These are phyloP conservation scores for Scaptomyza montana DNA, from an alignment of 1,140 invertebrate genomes.

Conservation along the genomic window DNA sequence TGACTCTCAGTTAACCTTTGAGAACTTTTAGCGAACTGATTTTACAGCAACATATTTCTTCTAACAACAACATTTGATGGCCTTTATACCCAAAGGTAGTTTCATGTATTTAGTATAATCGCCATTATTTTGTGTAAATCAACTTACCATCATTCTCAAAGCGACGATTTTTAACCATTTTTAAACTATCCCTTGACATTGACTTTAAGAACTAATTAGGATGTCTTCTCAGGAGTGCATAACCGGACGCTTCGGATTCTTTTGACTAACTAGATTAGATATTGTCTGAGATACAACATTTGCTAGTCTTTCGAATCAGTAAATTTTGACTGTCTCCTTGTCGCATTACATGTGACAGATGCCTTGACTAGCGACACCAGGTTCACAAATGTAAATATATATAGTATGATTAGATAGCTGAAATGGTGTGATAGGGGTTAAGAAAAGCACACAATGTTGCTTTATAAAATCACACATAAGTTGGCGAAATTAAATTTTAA, in stretches of 20 bases:
- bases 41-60: not conserved
- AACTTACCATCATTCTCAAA: constrained; percentile 64
- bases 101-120: no score
- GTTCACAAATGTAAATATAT: constrained; percentile 15
- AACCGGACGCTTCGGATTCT: constrained; percentile 9
- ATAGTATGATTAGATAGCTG: constrained; percentile 23
- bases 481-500: not conserved
- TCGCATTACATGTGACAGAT: constrained; percentile 1
- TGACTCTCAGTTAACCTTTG: constrained; percentile 16
- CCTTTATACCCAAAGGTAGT: no score
- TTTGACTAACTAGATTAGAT: constrained; percentile 15
- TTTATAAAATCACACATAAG: not conserved
- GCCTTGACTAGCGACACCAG: not conserved
- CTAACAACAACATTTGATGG: no score
- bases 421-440: constrained; percentile 10
- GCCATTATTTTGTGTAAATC: no score
- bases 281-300: not conserved
- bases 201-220: not conserved
- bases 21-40: not conserved
- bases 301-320: not conserved
- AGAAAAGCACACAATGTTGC: constrained; percentile 2
- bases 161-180: constrained; percentile 62
- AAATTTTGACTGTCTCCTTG: constrained; percentile 13
- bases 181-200: constrained; percentile 27
- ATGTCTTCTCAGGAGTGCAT: not conserved